A percentile compares a stretch with the other conserved stretches of the same genome.
Evolutionary conservation across 92 coral and sea anemone genomes (phyloP).

Genomic region (Actinernus sp.): DNA sequence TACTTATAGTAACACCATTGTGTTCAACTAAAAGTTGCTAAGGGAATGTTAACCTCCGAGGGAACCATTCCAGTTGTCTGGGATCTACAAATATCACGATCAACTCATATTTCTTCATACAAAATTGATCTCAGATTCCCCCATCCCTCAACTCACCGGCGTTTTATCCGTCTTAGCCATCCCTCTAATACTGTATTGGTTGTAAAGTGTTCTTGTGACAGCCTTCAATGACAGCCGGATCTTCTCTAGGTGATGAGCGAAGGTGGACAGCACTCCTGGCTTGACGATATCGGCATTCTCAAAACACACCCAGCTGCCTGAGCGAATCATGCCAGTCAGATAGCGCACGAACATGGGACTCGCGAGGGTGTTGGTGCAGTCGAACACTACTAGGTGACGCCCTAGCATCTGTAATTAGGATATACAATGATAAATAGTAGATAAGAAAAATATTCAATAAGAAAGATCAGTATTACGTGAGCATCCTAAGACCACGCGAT

Average conservation of each 20-base stretch:
- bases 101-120: too few species aligned
- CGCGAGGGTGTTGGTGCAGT: constrained; percentile 78
- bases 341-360: constrained; percentile 69
- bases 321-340: constrained; percentile 76
- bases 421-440: not conserved
- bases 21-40: too few species aligned
- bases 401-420: constrained; percentile 73
- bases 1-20: too few species aligned
- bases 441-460: not conserved
- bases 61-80: too few species aligned
- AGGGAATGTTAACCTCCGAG: too few species aligned
- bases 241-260: constrained; percentile 82
- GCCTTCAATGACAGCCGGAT: constrained; percentile 64
- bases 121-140: too few species aligned
- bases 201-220: constrained; percentile 43
- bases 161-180: constrained; percentile 17
- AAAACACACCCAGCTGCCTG: constrained; percentile 96
- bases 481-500: too few species aligned
- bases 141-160: too few species aligned
- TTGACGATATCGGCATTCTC: constrained; percentile 79
- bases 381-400: constrained; percentile 81
- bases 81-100: too few species aligned
- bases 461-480: too few species aligned
- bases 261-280: constrained; percentile 67
- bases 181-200: constrained; percentile 74